These are phyloP conservation scores for Nettapus auritus DNA, from an alignment of 2,113 vertebrate genomes.

Conservation along the genomic window DNA sequence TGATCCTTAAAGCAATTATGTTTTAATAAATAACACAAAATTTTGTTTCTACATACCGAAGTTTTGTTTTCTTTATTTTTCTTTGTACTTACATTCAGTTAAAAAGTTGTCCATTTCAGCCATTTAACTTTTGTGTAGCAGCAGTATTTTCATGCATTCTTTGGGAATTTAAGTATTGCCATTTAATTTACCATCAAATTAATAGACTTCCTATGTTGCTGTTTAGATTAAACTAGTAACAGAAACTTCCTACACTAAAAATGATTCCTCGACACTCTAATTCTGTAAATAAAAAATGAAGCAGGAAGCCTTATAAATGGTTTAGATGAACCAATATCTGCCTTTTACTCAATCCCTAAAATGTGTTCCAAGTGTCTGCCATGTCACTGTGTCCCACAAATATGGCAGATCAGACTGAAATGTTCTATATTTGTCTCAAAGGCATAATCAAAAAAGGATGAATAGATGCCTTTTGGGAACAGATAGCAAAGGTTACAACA, in stretches of 20 bases:
- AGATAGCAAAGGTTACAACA: background rate
- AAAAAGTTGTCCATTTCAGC: background rate
- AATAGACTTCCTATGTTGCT: background rate
- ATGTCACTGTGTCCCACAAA: background rate
- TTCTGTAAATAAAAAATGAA: background rate
- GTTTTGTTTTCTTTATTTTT: conserved; percentile 32
- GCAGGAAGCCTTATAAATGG: background rate
- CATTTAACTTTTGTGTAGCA: background rate
- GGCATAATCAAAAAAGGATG: background rate
- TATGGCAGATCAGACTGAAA: background rate
- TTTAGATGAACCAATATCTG: background rate
- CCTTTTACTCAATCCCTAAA: background rate
- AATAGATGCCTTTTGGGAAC: background rate
- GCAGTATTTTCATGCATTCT: background rate
- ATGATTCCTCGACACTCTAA: background rate
- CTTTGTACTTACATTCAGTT: background rate
- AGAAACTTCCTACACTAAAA: conserved; percentile 24
- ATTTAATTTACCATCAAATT: background rate
- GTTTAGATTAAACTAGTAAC: background rate
- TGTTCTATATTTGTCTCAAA: background rate
- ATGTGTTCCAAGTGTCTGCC: background rate
- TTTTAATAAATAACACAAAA: conserved; percentile 60
- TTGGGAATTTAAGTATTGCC: background rate
- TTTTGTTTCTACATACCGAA: conserved; percentile 22
- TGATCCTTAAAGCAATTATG: conserved; percentile 22